Evolutionary conservation across 2,888 invertebrate species (phyloP).

Genomic region (Enchytraeus crypticus): DNA sequence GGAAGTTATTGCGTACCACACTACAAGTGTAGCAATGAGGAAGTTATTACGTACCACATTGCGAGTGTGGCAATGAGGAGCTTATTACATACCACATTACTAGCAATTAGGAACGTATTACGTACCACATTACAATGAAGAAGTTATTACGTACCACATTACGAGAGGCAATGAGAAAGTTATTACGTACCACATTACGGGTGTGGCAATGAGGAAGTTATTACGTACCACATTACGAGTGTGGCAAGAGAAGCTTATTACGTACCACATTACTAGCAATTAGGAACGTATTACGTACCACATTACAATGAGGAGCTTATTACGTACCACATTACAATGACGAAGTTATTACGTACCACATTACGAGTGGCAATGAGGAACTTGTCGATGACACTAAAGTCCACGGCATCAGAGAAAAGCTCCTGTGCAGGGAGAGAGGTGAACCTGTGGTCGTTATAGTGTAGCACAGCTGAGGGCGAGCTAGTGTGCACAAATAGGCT

Average conservation of each 20-base stretch:
- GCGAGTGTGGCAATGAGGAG: conserved; percentile 75
- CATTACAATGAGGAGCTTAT: no score
- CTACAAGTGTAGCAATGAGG: conserved; percentile 70
- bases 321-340: no score
- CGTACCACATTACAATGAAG: no score
- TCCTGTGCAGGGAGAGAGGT: conserved; percentile 34
- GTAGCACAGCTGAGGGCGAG: conserved; percentile 54
- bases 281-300: no score
- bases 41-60: conserved; percentile 69
- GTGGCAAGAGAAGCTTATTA: no score
- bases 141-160: no score
- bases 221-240: no score
- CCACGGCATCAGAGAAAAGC: conserved; percentile 61
- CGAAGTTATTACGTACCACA: conserved; percentile 59
- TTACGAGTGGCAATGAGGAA: conserved; percentile 75
- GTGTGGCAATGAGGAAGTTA: no score
- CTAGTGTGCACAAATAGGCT: conserved; percentile 57
- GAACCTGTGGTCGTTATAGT: no score
- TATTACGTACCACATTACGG: no score
- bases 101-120: no score
- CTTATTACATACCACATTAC: conserved; percentile 70
- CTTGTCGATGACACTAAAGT: conserved; percentile 72
- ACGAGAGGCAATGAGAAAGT: no score
- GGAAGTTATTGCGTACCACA: conserved; percentile 70
- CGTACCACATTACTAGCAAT: conserved; percentile 65